phyloP scores from a whole-genome alignment of 2,888 invertebrate species.

The Nephrotoma guestfalica region DNA sequence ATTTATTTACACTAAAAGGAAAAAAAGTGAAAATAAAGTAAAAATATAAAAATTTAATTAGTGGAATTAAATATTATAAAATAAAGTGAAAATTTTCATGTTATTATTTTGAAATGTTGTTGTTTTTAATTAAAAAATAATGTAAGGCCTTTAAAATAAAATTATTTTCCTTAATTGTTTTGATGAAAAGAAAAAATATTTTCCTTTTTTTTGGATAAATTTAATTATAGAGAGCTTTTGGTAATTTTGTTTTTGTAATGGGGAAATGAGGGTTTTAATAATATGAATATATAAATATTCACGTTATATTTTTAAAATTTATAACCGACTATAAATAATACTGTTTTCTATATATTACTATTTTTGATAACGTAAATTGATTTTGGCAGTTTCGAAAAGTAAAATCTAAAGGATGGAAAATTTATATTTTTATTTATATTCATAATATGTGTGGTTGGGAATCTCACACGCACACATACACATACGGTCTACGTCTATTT shows the following conservation, averaged over 20 bases:
- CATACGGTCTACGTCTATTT: not conserved
- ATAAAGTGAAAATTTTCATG: not conserved
- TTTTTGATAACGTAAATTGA: not conserved
- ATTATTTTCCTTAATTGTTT: not conserved
- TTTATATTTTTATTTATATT: not conserved
- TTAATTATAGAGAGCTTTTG: not conserved
- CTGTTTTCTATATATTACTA: not conserved
- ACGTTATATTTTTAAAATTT: not conserved
- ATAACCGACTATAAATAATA: not conserved
- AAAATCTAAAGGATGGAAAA: not conserved
- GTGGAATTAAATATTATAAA: not conserved
- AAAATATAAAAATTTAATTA: not conserved
- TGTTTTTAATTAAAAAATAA: not conserved
- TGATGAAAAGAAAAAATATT: not conserved
- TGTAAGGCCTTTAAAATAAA: not conserved
- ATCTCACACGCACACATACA: too few relatives aligned
- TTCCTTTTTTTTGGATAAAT: not conserved
- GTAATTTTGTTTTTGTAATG: not conserved
- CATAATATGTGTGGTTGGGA: not conserved
- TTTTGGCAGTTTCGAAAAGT: not conserved
- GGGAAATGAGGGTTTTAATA: not conserved
- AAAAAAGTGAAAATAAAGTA: not conserved
- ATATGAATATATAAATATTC: not conserved
- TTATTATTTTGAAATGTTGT: not conserved
- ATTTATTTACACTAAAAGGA: not conserved